Conservation (phyloP, 2,797 vertebrate species). For the Okamejei kenojei region DNA sequence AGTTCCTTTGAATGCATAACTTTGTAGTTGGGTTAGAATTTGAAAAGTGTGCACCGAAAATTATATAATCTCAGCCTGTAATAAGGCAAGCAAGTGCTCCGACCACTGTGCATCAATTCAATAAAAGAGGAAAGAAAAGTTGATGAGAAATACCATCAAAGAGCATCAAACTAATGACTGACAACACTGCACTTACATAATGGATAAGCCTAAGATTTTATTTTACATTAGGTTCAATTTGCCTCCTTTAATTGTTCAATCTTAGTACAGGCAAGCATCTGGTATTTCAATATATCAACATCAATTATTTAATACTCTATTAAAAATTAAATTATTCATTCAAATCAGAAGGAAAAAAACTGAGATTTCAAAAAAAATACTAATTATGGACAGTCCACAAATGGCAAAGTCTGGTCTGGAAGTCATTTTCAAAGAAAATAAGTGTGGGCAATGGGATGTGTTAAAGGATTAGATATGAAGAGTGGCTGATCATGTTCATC, state of each 20-base stretch:
- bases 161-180: background rate
- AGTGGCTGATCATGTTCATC: background rate
- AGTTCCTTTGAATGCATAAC: background rate
- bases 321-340: slow-evolving; percentile 4
- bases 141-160: background rate
- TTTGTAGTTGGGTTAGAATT: background rate
- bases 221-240: background rate
- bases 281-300: background rate
- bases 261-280: background rate
- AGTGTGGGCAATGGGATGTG: too few species aligned
- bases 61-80: background rate
- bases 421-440: background rate
- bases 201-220: background rate
- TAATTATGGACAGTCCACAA: background rate
- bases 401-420: background rate
- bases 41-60: background rate
- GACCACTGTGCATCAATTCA: background rate
- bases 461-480: background rate
- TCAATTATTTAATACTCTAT: slow-evolving; percentile 19
- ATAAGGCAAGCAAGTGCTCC: background rate
- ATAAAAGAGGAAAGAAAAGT: background rate
- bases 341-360: background rate
- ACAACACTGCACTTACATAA: background rate
- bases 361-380: background rate
- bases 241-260: background rate